Evolutionary conservation across 1,140 invertebrate genomes (phyloP).

Genomic region (Lasaia peninsularis): DNA sequence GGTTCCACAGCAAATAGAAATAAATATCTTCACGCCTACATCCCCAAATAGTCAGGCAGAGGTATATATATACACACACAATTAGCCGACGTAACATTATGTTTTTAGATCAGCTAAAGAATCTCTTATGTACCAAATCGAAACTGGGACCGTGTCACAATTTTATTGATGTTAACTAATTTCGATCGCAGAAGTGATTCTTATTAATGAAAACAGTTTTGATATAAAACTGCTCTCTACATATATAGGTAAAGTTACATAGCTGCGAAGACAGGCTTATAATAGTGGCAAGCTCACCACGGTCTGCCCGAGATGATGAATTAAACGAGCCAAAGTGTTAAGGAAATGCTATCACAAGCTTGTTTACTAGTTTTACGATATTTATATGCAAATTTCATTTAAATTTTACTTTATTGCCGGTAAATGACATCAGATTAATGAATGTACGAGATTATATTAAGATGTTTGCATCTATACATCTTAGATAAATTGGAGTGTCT

Average conservation of each 20-base stretch:
- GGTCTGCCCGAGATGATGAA: not conserved
- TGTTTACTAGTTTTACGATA: not conserved
- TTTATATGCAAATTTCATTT: slow-evolving; percentile 4
- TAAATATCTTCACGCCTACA: too few relatives aligned
- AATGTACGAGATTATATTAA: not conserved
- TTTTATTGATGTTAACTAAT: not conserved
- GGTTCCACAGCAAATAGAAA: too few relatives aligned
- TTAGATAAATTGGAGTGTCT: too few relatives aligned
- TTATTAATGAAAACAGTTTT: too few relatives aligned
- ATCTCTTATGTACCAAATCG: too few relatives aligned
- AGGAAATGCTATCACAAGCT: not conserved
- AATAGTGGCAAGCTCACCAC: not conserved
- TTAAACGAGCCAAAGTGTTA: not conserved
- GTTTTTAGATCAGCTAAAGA: too few relatives aligned
- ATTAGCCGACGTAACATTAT: too few relatives aligned
- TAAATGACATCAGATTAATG: slow-evolving; percentile 4
- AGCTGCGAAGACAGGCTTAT: not conserved
- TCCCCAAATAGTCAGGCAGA: too few relatives aligned
- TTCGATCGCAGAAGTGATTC: not conserved
- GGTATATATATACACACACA: too few relatives aligned
- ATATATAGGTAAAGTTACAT: not conserved
- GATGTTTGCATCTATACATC: not conserved
- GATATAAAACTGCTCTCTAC: not conserved
- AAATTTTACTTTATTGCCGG: not conserved
- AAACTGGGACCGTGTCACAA: too few relatives aligned